These are phyloP conservation scores for Eueides isabella DNA, from an alignment of 1,140 invertebrate species.

Conservation along the genomic window DNA sequence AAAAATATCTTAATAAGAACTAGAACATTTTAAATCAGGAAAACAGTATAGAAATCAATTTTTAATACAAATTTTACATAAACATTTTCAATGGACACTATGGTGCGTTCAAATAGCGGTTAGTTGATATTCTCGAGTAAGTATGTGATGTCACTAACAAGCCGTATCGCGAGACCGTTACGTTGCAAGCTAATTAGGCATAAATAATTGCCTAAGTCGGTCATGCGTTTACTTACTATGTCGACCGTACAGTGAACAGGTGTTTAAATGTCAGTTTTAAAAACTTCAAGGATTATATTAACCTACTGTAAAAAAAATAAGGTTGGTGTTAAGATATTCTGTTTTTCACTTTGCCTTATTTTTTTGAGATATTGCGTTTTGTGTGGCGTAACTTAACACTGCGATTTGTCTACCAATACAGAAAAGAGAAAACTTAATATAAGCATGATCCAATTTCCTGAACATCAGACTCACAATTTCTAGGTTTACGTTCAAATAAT, in stretches of 20 bases:
- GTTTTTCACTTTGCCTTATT: no score
- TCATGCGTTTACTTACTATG: constrained; percentile 19
- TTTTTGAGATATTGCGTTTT: no score
- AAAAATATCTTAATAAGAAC: no score
- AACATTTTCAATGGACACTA: neutral
- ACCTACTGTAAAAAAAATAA: neutral
- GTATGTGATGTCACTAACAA: constrained; percentile 21
- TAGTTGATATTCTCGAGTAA: neutral
- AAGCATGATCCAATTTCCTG: no score
- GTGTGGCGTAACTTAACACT: neutral
- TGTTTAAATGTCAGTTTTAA: constrained; percentile 18
- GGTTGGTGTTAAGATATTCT: no score
- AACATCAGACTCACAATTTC: no score
- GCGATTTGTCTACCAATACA: no score
- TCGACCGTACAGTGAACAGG: neutral
- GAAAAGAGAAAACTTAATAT: no score
- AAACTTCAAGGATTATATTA: neutral
- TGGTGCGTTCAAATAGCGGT: neutral
- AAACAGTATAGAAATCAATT: no score
- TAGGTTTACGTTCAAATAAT: no score
- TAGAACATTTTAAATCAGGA: no score
- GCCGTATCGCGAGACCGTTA: constrained; percentile 28
- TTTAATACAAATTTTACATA: neutral
- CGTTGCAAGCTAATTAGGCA: constrained; percentile 33
- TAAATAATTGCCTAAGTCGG: constrained; percentile 32